Evolutionary conservation across 2,797 vertebrate species (phyloP), one percentile per base, ranked within the genome.

Genomic region (Heterohyrax brucei): DNA sequence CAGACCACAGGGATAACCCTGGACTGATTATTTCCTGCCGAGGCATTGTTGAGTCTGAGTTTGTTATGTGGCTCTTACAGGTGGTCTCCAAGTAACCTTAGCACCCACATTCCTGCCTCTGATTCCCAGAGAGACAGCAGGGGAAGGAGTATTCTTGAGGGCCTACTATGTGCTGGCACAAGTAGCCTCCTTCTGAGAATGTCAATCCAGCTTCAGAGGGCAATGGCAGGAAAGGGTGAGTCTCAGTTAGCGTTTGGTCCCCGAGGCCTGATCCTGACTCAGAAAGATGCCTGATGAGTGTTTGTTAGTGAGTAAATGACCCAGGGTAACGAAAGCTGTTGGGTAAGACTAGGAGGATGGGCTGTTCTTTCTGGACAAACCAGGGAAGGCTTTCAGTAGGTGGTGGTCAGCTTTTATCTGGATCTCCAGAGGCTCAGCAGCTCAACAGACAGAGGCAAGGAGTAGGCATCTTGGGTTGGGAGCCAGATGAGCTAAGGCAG

Each of bases 321-420:
- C 56, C 21, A 61, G 7, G 19, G 68, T 59, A 39, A n/a, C n/a
- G 9, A 14, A 26, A 13, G 28, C 50, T 28, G 1, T 46, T 24
- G 4, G 66, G 39, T 13, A 87, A 70, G 21, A 46, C 50, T 3
- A 59, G 48, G 87, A 85, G 62, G 8, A 12, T 6, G 22, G 53
- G 21, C 46, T 61, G 13, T 50, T 81, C 48, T 68, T 72, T 39
- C 26, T 44, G n/a, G 12, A 22, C 50, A 66, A 84, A 80, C 48
- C 30, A 44, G 92, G 73, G 62, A 84, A 68, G 66, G 44, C 81
- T 80, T 85, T 75, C 85, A 21, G 72, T 13, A 78, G 46, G 79
- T 79, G 46, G 61, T 21, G 18, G 64, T 8, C 6, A 61, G 62
- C 1, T n/a, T 50, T 53, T 33, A 9, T 59, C 72, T 53, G 62